phyloP scores from a whole-genome alignment of 2,888 invertebrate genomes.

The Drosophila barbarae region DNA sequence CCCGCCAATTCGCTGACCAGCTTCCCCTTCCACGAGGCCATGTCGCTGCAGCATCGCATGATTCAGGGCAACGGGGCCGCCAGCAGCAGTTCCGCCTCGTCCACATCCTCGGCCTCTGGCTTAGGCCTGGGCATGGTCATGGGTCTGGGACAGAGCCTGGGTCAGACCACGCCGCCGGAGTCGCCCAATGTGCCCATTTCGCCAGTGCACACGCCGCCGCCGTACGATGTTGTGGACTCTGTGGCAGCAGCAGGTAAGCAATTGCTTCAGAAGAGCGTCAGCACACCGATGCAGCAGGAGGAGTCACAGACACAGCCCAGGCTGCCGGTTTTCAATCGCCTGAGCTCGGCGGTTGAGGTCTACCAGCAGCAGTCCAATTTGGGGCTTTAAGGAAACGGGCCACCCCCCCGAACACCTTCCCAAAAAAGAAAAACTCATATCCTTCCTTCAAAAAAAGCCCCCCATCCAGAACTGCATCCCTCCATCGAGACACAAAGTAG shows the following conservation, averaged over 20 bases:
- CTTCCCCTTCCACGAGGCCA: conserved; percentile 78
- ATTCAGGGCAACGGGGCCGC: conserved; percentile 17
- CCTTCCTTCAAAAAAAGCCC: conserved; percentile 6
- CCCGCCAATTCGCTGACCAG: conserved; percentile 79
- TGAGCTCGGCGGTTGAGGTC: conserved; percentile 81
- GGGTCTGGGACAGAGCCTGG: conserved; percentile 43
- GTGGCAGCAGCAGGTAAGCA: conserved; percentile 47
- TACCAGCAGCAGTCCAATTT: conserved; percentile 66
- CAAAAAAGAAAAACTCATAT: background rate
- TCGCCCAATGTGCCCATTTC: conserved; percentile 78
- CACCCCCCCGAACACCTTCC: no score
- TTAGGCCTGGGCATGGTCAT: conserved; percentile 41
- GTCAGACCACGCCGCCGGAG: conserved; percentile 77
- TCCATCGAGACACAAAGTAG: conserved; percentile 13
- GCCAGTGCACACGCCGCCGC: conserved; percentile 78
- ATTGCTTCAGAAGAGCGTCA: conserved; percentile 74
- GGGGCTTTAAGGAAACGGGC: conserved; percentile 59
- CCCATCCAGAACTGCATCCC: conserved; percentile 19
- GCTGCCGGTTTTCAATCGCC: conserved; percentile 89
- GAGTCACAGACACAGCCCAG: conserved; percentile 80
- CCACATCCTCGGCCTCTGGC: conserved; percentile 57
- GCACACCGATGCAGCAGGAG: conserved; percentile 62
- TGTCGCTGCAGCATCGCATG: conserved; percentile 36
- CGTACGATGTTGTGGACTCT: conserved; percentile 44
- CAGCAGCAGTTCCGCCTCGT: conserved; percentile 46